Base-by-base conservation (phyloP, 1,140 invertebrate genomes). In the Globodera rostochiensis region DNA sequence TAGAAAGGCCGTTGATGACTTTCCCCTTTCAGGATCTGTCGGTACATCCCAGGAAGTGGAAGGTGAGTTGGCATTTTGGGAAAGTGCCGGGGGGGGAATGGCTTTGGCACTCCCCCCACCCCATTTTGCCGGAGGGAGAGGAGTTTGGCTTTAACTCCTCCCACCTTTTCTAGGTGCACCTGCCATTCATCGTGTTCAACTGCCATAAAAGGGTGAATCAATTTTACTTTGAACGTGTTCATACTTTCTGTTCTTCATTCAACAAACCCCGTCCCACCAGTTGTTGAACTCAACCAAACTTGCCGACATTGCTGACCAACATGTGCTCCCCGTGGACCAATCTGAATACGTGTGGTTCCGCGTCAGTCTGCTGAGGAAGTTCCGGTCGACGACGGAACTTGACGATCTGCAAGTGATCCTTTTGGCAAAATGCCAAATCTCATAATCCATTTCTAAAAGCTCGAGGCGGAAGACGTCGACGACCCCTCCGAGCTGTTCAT, bases 321-420 rank as follows among this genome's bases (percentile, higher is more conserved):
- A 84, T 4, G 46, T 77, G 57, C 83, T 81, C n/a, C 86, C 88
- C 11, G 19, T 82, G 47, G 87, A 86, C 47, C 64, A 57, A 4
- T 80, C 80, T 25, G 81, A 87, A 21, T 85, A 90, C 77, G 88
- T 89, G 21, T 89, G 88, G 86, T 89, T 89, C 64, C 74, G 88
- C 53, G 86, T 90, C 15, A 82, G 76, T 57, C 80, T 89, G 45
- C 64, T 84, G 21, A 82, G 79, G n/a, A 84, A 84, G 60, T 25
- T 64, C 6, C 77, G 73, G 21, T 83, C 85, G 7, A 47, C 36
- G 46, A 57, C 86, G 36, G 82, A 90, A 45, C 80, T 85, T 13
- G 86, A 87, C 13, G 84, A 87, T 13, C 49, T 86, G 9, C 77
- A 90, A 82, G 87, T 87, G 47, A 50, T 77, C 21, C 8, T 7